Conservation (phyloP, 2,888 invertebrate species). For the Synergus laeviventris region DNA sequence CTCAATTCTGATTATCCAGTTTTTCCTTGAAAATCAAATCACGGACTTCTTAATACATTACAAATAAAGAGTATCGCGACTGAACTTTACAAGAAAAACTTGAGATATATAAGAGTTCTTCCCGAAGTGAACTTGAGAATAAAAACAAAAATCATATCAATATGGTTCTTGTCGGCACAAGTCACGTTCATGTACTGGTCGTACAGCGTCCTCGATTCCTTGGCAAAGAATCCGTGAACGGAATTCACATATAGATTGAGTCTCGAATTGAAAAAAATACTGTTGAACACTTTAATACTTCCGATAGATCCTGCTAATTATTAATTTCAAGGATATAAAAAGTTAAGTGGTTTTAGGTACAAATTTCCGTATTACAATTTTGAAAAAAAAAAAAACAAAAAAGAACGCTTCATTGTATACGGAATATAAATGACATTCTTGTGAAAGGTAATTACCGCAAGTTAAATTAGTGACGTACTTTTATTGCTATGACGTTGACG, state of each 20-base stretch:
- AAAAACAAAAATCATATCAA: constrained; percentile 40
- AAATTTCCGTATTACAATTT: not conserved
- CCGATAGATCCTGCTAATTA: not conserved
- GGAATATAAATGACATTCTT: not conserved
- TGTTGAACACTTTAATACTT: constrained; percentile 16
- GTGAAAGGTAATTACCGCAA: not conserved
- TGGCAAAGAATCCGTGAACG: constrained; percentile 52
- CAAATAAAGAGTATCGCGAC: constrained; percentile 40
- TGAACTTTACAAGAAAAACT: constrained; percentile 26
- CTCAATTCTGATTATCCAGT: not conserved
- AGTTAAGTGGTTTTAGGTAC: not conserved
- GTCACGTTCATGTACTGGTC: constrained; percentile 47
- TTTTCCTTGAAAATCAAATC: not conserved
- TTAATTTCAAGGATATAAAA: not conserved
- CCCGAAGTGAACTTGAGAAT: constrained; percentile 34
- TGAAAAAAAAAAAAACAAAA: no score
- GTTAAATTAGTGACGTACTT: not conserved
- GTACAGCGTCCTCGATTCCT: constrained; percentile 55
- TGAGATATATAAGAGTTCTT: not conserved
- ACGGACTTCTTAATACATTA: not conserved
- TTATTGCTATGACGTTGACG: not conserved
- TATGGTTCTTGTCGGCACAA: constrained; percentile 48
- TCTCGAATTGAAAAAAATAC: constrained; percentile 33
- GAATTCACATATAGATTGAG: constrained; percentile 48
- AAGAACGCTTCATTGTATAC: not conserved